phyloP scores from a whole-genome alignment of 2,113 vertebrate genomes.

The Condylura cristata region DNA sequence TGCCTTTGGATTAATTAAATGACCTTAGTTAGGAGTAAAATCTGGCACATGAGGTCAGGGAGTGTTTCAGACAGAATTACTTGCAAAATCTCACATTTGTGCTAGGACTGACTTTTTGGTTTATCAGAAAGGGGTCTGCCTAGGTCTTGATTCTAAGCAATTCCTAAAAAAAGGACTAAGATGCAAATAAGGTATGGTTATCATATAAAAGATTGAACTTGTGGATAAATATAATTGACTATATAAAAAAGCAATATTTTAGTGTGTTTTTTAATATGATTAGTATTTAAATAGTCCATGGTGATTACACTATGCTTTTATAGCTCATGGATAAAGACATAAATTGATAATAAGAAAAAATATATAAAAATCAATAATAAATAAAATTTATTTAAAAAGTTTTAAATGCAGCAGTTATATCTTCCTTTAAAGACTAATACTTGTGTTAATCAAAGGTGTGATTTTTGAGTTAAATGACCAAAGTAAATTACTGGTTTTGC shows the following conservation, averaged over 20 bases:
- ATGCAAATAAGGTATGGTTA: neutral
- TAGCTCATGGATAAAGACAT: neutral
- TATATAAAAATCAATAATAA: neutral
- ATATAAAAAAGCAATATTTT: neutral
- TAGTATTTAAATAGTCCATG: neutral
- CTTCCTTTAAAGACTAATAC: neutral
- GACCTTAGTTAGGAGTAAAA: neutral
- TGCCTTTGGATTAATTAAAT: neutral
- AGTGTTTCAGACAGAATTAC: neutral
- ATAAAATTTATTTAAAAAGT: neutral
- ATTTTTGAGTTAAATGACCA: neutral
- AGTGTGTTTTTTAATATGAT: neutral
- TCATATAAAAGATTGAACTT: neutral
- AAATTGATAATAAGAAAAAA: neutral
- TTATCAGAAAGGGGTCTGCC: neutral
- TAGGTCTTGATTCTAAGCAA: neutral
- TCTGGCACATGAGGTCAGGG: neutral
- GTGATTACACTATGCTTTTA: neutral
- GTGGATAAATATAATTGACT: neutral
- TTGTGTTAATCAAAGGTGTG: neutral
- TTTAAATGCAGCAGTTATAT: neutral
- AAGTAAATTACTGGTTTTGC: neutral
- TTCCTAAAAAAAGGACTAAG: neutral
- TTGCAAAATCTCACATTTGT: neutral
- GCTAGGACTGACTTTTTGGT: neutral